These are phyloP conservation scores for Aphis gossypii DNA, from an alignment of 1,140 invertebrate genomes.

Conservation along the genomic window DNA sequence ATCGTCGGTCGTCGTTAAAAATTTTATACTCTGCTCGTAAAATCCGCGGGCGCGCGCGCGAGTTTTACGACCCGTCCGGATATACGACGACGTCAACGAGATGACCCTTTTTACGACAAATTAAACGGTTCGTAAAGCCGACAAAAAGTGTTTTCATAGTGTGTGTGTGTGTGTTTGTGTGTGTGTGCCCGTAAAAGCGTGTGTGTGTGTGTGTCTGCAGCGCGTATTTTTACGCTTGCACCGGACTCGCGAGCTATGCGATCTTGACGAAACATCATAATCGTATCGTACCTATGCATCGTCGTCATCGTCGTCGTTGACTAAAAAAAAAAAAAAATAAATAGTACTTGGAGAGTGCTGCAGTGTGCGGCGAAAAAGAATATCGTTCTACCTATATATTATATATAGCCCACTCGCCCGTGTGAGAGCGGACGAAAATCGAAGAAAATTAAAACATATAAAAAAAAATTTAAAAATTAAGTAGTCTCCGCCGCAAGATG, in stretches of 20 bases:
- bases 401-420: neutral
- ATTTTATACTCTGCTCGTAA: slow-evolving; percentile 52
- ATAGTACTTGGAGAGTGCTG: too few species aligned
- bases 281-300: neutral
- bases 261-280: neutral
- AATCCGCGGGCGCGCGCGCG: slow-evolving; percentile 22
- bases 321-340: too few species aligned
- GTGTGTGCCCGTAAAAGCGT: neutral
- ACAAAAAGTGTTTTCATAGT: slow-evolving; percentile 7
- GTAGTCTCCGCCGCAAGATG: slow-evolving; percentile 71
- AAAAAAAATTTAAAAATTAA: neutral
- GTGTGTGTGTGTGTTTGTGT: neutral
- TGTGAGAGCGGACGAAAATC: neutral
- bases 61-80: slow-evolving; percentile 44
- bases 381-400: neutral
- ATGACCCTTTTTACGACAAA: slow-evolving; percentile 61
- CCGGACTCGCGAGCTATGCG: neutral
- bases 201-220: neutral
- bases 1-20: neutral
- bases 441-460: neutral
- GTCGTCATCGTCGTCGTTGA: neutral
- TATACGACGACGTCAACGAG: slow-evolving; percentile 12
- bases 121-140: slow-evolving; percentile 66
- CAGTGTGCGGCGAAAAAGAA: neutral
- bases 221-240: neutral